These are phyloP conservation scores for Pollimyrus isidori DNA, from an alignment of 2,113 vertebrate species.

Conservation along the genomic window DNA sequence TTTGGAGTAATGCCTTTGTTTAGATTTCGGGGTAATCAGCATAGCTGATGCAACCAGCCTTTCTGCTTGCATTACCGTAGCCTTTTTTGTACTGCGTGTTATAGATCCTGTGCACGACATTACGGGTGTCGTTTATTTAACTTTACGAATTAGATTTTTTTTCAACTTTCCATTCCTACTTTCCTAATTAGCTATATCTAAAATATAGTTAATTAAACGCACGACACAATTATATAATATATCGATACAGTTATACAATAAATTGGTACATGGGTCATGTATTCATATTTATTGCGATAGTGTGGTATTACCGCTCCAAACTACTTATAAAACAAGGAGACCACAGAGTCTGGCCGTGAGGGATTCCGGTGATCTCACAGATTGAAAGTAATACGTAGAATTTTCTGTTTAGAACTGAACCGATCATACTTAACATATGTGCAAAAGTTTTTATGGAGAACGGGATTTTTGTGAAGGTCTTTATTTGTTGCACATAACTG, in stretches of 20 bases:
- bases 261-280: neutral
- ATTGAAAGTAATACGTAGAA: neutral
- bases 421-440: neutral
- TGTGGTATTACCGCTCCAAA: neutral
- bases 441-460: neutral
- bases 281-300: neutral
- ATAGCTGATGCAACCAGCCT: neutral
- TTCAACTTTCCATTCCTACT: neutral
- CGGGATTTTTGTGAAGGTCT: neutral
- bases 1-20: neutral
- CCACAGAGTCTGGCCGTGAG: neutral
- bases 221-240: neutral
- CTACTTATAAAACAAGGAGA: neutral
- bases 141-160: neutral
- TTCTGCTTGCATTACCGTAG: neutral
- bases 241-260: neutral
- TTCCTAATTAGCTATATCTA: neutral
- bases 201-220: neutral
- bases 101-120: neutral
- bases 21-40: neutral
- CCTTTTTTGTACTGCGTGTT: neutral
- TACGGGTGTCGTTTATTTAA: neutral
- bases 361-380: neutral
- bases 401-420: neutral
- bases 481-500: neutral